Base-by-base conservation (phyloP, 2,888 invertebrate genomes). In the Julus scanicus region DNA sequence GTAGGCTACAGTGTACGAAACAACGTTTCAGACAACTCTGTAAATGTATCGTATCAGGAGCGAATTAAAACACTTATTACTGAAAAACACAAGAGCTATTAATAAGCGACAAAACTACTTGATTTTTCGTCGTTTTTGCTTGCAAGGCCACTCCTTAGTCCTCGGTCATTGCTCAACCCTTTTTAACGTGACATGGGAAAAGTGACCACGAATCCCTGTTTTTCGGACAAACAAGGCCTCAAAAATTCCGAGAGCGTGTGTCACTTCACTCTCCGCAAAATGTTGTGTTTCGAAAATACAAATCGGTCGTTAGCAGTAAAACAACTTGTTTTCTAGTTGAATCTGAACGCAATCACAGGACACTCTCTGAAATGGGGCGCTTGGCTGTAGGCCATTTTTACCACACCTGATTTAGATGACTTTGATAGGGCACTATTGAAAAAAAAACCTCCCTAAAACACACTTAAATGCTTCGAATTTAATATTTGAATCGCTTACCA, bases 201-300 rank as follows among this genome's bases (percentile, higher is more conserved):
- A 44, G 84, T 84, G 84, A 84, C 84, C 84, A 48, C 84, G 84
- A 84, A 84, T 84, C 48, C 84, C 20, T 84, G 84, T 84, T 44
- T 84, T 84, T 15, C 48, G 13, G 48, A 20, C n/a, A 40, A 84
- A 84, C 84, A 84, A 84, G 84, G 40, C 84, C 84, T 84, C 84
- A 84, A 84, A 84, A 84, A 84, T 84, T 84, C 84, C 84, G 84
- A 84, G 84, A 44, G 84, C 84, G 84, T 84, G 84, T 84, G 84
- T 84, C 84, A 40, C 29, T 44, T 84, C 48, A 48, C 84, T 84
- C 40, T 48, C 40, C 84, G n/a, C n/a, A 84, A 84, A 40, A 40
- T 84, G 40, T 84, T 17, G 48, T 40, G 40, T 84, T 84, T 84
- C 11, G 29, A 29, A 84, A 84, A 40, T 48, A 84, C 84, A 84